phyloP scores from a whole-genome alignment of 2,113 vertebrate species.

The Xenotilapia caudafasciata region DNA sequence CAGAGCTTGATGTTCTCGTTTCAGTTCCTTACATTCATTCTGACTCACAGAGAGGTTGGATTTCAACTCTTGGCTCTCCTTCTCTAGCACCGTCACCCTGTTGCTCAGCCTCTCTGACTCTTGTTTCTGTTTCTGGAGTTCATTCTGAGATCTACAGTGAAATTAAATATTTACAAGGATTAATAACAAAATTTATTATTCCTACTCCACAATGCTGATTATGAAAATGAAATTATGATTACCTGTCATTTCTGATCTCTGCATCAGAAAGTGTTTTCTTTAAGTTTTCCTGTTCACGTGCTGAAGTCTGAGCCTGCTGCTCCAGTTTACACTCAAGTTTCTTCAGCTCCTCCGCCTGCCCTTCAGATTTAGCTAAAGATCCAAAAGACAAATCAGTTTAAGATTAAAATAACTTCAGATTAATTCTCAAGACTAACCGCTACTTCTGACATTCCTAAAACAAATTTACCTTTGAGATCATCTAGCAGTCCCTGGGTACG shows the following conservation, averaged over 20 bases:
- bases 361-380: slow-evolving; percentile 73
- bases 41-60: slow-evolving; percentile 61
- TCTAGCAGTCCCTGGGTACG: slow-evolving; percentile 75
- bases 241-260: slow-evolving; percentile 74
- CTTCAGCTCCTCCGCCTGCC: slow-evolving; percentile 73
- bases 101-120: slow-evolving; percentile 71
- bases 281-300: slow-evolving; percentile 67
- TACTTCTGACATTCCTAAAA: not conserved
- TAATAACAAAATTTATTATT: not conserved
- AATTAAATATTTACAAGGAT: not conserved
- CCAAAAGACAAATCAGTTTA: not conserved
- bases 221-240: not conserved
- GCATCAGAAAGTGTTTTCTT: slow-evolving; percentile 73
- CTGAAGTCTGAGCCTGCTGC: slow-evolving; percentile 65
- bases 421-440: not conserved
- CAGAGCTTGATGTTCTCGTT: slow-evolving; percentile 67
- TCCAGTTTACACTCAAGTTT: slow-evolving; percentile 74
- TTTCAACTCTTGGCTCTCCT: slow-evolving; percentile 69
- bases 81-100: slow-evolving; percentile 65
- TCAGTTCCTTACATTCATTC: slow-evolving; percentile 72
- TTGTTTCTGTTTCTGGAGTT: slow-evolving; percentile 77
- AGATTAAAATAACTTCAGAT: not conserved
- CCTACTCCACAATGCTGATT: not conserved
- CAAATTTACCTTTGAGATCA: slow-evolving; percentile 76
- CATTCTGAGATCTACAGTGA: slow-evolving; percentile 55